Base-by-base conservation (phyloP, 2,888 invertebrate genomes). In the Drosophila algonquin region DNA sequence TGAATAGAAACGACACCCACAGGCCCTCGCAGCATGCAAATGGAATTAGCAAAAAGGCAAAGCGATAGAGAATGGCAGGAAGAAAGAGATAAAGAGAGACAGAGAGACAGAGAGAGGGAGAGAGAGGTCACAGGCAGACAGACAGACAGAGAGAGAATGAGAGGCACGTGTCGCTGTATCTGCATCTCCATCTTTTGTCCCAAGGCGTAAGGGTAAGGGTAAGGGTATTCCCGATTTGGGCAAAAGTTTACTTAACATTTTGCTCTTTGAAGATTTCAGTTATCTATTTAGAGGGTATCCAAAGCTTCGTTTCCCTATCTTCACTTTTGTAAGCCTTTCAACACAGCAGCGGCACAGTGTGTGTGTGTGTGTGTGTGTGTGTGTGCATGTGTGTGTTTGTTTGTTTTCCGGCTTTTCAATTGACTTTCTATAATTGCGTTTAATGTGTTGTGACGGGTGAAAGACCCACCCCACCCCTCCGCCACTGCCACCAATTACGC, bases 371-470 rank as follows among this genome's bases (percentile, higher is more conserved):
- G 4, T 24, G 24, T 4, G 3, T 24, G 24, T 24, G 21, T 21
- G 21, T 5, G 24, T n/a, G n/a, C n/a, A n/a, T 24, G 24, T 4
- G 3, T 24, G 24, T 24, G 21, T 21, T 3, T 5, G 24, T 24
- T 4, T 63, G 30, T 68, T 73, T 46, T 55, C 55, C 45, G 56
- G 77, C 35, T 67, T 82, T 75, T 73, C 84, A 80, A 84, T 86
- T 84, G 83, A 84, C 87, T 84, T 84, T 88, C 89, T 89, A 88
- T 84, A 84, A 89, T 84, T 89, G 83, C 83, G 86, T 89, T 84
- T 84, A 89, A 84, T 89, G 87, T 89, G 86, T 89, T 89, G 80
- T 89, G 83, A 84, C 88, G 80, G 73, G 32, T 53, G 69, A 27
- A 2, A 30, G 0, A 24, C 24, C 69, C 53, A 18, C 53, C 30